These are phyloP conservation scores for Watsonalla cultraria DNA, from an alignment of 2,888 invertebrate species.

Conservation along the genomic window DNA sequence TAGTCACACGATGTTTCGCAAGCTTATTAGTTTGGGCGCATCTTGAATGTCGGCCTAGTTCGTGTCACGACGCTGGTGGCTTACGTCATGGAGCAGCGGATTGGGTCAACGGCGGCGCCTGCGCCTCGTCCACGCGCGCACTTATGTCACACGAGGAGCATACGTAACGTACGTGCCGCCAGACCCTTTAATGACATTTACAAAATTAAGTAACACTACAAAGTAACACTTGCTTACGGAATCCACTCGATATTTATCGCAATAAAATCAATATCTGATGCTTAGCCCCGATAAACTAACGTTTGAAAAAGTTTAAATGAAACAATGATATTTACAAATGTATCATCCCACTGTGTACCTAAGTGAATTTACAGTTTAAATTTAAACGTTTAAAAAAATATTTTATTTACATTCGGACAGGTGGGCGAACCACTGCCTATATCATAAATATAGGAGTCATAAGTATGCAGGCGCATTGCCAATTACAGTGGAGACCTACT, in stretches of 20 bases:
- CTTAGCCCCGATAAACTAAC: no score
- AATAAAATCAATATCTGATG: no score
- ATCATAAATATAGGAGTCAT: slow-evolving; percentile 53
- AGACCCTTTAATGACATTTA: slow-evolving; percentile 22
- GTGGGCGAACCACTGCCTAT: slow-evolving; percentile 54
- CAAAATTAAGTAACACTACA: slow-evolving; percentile 15
- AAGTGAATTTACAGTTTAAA: no score
- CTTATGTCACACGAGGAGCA: slow-evolving; percentile 60
- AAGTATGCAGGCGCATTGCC: slow-evolving; percentile 75
- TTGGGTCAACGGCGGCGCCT: slow-evolving; percentile 60
- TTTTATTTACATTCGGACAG: slow-evolving; percentile 27
- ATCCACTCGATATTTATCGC: no score
- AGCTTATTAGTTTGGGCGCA: slow-evolving; percentile 60
- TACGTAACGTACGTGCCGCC: slow-evolving; percentile 46
- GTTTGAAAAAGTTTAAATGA: no score
- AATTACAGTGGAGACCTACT: slow-evolving; percentile 77
- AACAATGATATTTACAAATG: no score
- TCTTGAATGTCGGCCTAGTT: slow-evolving; percentile 66
- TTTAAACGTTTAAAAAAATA: neutral
- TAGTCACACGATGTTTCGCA: slow-evolving; percentile 36
- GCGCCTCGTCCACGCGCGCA: slow-evolving; percentile 42
- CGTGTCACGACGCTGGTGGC: slow-evolving; percentile 30
- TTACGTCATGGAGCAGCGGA: slow-evolving; percentile 54
- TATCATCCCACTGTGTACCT: no score
- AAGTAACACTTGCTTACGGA: slow-evolving; percentile 15